Conservation (phyloP, 2,797 vertebrate genomes). For the Meriones psammophilus region DNA sequence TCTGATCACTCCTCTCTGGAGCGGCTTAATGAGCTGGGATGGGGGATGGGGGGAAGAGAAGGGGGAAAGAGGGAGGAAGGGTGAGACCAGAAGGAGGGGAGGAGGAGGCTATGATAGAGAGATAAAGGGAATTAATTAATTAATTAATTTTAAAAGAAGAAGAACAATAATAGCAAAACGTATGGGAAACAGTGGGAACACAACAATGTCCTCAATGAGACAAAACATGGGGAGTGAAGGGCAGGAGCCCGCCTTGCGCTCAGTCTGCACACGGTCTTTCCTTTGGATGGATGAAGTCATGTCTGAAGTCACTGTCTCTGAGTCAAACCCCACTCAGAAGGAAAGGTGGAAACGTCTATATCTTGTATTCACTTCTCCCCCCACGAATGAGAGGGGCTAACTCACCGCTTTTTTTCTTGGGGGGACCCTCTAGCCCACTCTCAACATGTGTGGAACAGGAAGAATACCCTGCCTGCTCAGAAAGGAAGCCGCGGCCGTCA, state of each 20-base stretch:
- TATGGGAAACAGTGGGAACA: not conserved
- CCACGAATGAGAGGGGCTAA: not conserved
- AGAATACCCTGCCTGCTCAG: not conserved
- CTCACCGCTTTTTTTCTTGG: not conserved
- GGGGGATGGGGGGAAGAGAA: not conserved
- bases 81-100: not conserved
- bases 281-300: slow-evolving; percentile 81
- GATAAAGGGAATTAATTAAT: too few relatives aligned
- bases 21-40: too few relatives aligned
- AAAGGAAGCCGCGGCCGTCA: not conserved
- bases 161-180: too few relatives aligned
- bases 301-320: slow-evolving; percentile 74
- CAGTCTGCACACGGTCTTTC: slow-evolving; percentile 55
- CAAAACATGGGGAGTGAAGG: slow-evolving; percentile 43
- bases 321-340: slow-evolving; percentile 72
- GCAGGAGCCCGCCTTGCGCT: not conserved
- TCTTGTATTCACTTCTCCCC: slow-evolving; percentile 59
- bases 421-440: not conserved
- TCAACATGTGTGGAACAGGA: slow-evolving; percentile 43
- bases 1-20: too few relatives aligned
- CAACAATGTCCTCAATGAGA: not conserved
- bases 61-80: not conserved
- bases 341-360: slow-evolving; percentile 72
- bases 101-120: not conserved
- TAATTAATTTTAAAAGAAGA: too few relatives aligned